Evolutionary conservation across 37 sponge, comb jelly and placozoan genomes (phyloP).

Genomic region (Petrosia ficiformis): DNA sequence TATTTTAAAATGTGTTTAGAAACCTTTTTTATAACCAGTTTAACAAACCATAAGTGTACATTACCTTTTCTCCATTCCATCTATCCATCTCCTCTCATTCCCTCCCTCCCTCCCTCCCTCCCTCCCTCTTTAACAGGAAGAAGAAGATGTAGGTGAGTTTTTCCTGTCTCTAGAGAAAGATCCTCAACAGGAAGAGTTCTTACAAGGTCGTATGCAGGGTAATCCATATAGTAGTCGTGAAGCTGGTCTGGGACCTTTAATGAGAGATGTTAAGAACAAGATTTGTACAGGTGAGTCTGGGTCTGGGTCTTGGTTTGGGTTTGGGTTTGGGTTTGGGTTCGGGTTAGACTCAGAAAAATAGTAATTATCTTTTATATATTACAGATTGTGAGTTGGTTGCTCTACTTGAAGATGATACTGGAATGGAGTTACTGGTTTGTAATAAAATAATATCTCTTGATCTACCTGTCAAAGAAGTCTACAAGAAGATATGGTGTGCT

Average conservation of each 20-base stretch:
- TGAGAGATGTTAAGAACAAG: constrained; percentile 97
- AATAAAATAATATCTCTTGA: constrained; percentile 95
- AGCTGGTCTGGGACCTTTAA: constrained; percentile 83
- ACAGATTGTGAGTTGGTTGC: constrained; percentile 92
- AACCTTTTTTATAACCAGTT: neutral
- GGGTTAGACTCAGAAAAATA: neutral
- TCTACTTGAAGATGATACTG: constrained; percentile 93
- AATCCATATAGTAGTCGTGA: constrained; percentile 86
- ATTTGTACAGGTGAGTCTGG: constrained; percentile 95
- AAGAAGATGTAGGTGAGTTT: constrained; percentile 73
- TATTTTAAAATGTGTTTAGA: neutral
- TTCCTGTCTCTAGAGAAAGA: constrained; percentile 89
- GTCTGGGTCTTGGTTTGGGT: no score
- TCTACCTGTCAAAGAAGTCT: constrained; percentile 91
- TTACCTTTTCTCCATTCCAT: no score
- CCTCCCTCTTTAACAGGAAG: no score
- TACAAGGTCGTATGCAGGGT: constrained; percentile 96
- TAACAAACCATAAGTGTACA: no score
- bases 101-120: no score
- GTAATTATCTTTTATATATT: no score
- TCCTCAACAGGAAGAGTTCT: constrained; percentile 95
- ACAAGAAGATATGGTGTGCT: constrained; percentile 92
- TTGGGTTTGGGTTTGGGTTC: neutral
- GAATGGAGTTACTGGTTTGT: constrained; percentile 88
- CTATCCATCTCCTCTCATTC: no score